Evolutionary conservation across 2,113 vertebrate species (phyloP), one percentile per base, ranked within the genome.

Genomic region (Ceratotherium simum): DNA sequence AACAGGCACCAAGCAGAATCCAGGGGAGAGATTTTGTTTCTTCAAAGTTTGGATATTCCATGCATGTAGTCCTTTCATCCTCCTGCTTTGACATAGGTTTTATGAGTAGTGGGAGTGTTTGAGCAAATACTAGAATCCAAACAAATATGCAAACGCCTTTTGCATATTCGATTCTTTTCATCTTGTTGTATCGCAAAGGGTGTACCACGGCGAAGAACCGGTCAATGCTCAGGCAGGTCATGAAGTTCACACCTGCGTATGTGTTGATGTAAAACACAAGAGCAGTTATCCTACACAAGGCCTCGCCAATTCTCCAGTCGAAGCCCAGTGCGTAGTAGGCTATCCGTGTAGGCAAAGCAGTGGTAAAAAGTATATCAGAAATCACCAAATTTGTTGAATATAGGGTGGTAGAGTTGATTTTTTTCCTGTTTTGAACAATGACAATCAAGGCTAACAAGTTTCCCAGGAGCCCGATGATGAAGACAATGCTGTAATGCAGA

Each of bases 21-120:
- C 97, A 85, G 48, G 99, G 99, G 8, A 99, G 98, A 72, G 99
- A 91, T 14, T 98, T 25, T 7, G 99, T 98, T 60, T 88, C 97
- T 95, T 99, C 99, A 65, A 99, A 99, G 98, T 99, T 99, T 88
- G 99, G 99, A 81, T 99, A 99, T 98, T 99, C 99, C 99, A 99
- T 99, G 95, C 99, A 99, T 0, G 99, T 99, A 95, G 98, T 98
- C 98, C 93, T 98, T 89, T 95, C 97, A 0, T 13, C 13, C 96
- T 99, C 99, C 8, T 27, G 0, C 0, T 99, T 97, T 62, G 98
- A 99, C 99, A 99, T 99, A 0, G 97, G 21, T 48, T 99, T 99
- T 78, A 98, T 95, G 48, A 99, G 98, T 23, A 99, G 97, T 0
- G 99, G 99, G 27, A 99, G 98, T 2, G 99, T 99, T 96, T 99